These are phyloP conservation scores for Drosophila monieri DNA, from an alignment of 2,888 invertebrate species.

Conservation along the genomic window DNA sequence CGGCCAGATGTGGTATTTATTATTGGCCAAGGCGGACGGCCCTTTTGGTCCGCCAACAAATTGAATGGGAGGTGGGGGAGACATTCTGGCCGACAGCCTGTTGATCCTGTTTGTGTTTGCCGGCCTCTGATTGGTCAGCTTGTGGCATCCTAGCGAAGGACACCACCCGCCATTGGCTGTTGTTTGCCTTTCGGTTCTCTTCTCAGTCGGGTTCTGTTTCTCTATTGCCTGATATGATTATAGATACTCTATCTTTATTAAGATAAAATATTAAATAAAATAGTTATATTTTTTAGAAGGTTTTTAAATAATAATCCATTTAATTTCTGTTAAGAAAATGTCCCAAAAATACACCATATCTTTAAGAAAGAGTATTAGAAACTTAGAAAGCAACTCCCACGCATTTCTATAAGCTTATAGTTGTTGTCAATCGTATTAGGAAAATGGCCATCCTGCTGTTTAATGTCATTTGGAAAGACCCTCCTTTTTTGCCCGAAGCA, in stretches of 20 bases:
- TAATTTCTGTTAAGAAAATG: too few relatives aligned
- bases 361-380: neutral
- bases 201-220: neutral
- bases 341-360: too few relatives aligned
- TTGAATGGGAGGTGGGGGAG: slow-evolving; percentile 6
- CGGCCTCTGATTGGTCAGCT: slow-evolving; percentile 54
- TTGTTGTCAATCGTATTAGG: slow-evolving; percentile 35
- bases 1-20: slow-evolving; percentile 23
- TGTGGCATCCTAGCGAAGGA: slow-evolving; percentile 30
- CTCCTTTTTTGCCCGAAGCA: slow-evolving; percentile 11
- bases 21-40: slow-evolving; percentile 3
- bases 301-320: too few relatives aligned
- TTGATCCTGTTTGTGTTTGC: slow-evolving; percentile 58
- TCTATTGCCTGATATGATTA: slow-evolving; percentile 14
- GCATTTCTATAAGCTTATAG: slow-evolving; percentile 24
- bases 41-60: slow-evolving; percentile 2
- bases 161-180: slow-evolving; percentile 52
- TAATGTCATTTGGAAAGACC: slow-evolving; percentile 36
- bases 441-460: slow-evolving; percentile 42
- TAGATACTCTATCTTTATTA: slow-evolving; percentile 8
- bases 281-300: too few relatives aligned
- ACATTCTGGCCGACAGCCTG: slow-evolving; percentile 26
- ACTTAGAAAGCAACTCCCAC: neutral
- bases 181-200: slow-evolving; percentile 3
- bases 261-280: too few relatives aligned